A percentile compares a stretch with the other conserved stretches of the same genome.
phyloP scores from a whole-genome alignment of 2,888 invertebrate genomes.

The Thyatira batis region DNA sequence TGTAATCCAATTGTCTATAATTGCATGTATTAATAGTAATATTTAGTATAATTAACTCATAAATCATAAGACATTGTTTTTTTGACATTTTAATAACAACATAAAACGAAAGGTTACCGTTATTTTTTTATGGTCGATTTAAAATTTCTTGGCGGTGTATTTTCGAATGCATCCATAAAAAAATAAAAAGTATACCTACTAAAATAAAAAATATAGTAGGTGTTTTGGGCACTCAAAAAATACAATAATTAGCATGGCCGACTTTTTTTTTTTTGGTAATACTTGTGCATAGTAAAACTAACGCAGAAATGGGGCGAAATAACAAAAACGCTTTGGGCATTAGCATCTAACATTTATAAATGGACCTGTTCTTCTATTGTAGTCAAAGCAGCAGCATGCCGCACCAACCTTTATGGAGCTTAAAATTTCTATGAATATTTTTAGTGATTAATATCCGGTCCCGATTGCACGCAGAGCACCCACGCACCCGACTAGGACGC shows the following conservation, averaged over 20 bases:
- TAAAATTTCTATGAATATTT: slow-evolving; percentile 52
- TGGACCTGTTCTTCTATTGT: slow-evolving; percentile 6
- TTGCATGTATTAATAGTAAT: neutral
- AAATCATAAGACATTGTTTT: neutral
- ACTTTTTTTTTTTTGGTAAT: too few relatives aligned
- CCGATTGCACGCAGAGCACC: slow-evolving; percentile 19
- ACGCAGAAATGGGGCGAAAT: neutral
- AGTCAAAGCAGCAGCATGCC: slow-evolving; percentile 2
- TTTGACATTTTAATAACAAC: neutral
- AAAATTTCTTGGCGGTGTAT: neutral
- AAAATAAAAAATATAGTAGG: too few relatives aligned
- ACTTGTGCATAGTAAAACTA: neutral
- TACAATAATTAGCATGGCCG: neutral
- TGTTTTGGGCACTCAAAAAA: too few relatives aligned
- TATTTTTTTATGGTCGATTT: neutral
- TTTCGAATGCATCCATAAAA: too few relatives aligned
- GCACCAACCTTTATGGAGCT: slow-evolving; percentile 3
- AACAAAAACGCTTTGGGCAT: neutral
- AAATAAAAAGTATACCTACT: too few relatives aligned
- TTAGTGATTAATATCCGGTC: slow-evolving; percentile 42
- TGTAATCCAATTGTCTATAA: neutral
- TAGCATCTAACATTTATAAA: too few relatives aligned
- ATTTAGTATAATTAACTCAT: neutral
- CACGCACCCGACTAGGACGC: slow-evolving; percentile 32
- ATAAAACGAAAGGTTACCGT: neutral